Base-by-base conservation (phyloP, 2,888 invertebrate species). In the Drosophila cognata region DNA sequence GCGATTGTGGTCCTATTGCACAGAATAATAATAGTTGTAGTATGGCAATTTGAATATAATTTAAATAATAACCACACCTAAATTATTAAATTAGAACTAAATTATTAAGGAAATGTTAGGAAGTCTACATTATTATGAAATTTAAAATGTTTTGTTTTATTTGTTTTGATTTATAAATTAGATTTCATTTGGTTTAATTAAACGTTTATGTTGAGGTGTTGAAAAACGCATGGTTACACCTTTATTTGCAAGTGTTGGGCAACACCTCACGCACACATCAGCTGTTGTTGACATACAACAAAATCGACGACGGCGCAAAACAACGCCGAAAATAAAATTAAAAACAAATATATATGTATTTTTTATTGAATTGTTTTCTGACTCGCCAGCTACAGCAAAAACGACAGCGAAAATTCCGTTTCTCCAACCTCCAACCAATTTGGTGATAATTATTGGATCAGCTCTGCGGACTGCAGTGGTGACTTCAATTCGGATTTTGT, bases 251-350 rank as follows among this genome's bases (percentile, higher is more conserved):
- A 16, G 41, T 18, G 55, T 53, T 72, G 55, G 35, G n/a, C 63
- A 72, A 59, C 64, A 59, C 72, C 31, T n/a, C 2, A 50, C 56
- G 11, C 60, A 46, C 21, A 28, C 21, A 71, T 58, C 82, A 82
- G 82, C 82, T 82, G 82, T 71, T 82, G 82, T 68, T 71, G 25
- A 29, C 43, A 59, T 72, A 64, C 72, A 79, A 76, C 55, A 75
- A 70, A 55, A 64, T 33, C 36, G 61, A 61, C n/a, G 28, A 74
- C 79, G 65, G 62, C 82, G 74, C 72, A 84, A 59, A 69, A 63
- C 55, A 63, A 52, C 41, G 68, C 51, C 56, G 21, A 41, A 71
- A 53, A 31, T 46, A 36, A 50, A 61, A 46, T 43, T 28, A 60
- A 50, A n/a, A 63, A 43, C 57, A 57, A 33, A 50, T 16, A 46